Conservation (phyloP, 1,140 invertebrate species). For the Mamestra configurata region DNA sequence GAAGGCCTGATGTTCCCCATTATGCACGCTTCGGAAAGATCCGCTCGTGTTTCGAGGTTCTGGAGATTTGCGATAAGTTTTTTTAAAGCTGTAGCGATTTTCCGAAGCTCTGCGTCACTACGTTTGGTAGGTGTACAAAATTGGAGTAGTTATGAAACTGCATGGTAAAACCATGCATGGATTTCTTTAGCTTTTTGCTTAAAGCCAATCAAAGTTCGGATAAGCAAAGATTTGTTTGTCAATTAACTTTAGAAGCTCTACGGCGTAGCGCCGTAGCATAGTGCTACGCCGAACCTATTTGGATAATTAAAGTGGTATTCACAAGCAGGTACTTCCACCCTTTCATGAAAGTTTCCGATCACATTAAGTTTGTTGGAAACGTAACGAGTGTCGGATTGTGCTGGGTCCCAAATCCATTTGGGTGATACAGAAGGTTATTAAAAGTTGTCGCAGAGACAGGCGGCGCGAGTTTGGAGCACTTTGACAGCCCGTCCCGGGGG, state of each 20-base stretch:
- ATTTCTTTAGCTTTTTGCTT: too few species aligned
- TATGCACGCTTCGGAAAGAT: slow-evolving; percentile 53
- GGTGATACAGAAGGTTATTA: slow-evolving; percentile 82
- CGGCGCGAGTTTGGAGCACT: slow-evolving; percentile 75
- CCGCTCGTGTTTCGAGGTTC: slow-evolving; percentile 33
- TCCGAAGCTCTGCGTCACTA: not conserved
- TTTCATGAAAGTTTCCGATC: slow-evolving; percentile 44
- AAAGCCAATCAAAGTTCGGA: not conserved
- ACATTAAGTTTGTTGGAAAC: slow-evolving; percentile 45
- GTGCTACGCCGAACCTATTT: slow-evolving; percentile 11
- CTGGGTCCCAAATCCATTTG: slow-evolving; percentile 80
- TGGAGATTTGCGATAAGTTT: slow-evolving; percentile 21
- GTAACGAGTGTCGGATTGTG: slow-evolving; percentile 47
- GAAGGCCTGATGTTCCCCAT: slow-evolving; percentile 63
- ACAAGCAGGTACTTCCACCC: slow-evolving; percentile 46
- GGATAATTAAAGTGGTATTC: slow-evolving; percentile 9
- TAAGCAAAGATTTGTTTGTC: not conserved
- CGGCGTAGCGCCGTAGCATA: slow-evolving; percentile 2
- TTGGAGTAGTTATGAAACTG: not conserved
- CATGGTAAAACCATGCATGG: not conserved
- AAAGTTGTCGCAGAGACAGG: slow-evolving; percentile 81
- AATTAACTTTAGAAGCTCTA: not conserved
- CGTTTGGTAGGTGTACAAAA: not conserved
- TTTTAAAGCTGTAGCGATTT: slow-evolving; percentile 8
- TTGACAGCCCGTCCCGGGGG: slow-evolving; percentile 78